Percentiles rank a stretch among this genome's conserved stretches.
Conservation (phyloP, 2,113 vertebrate species). For the Diadophis punctatus region DNA sequence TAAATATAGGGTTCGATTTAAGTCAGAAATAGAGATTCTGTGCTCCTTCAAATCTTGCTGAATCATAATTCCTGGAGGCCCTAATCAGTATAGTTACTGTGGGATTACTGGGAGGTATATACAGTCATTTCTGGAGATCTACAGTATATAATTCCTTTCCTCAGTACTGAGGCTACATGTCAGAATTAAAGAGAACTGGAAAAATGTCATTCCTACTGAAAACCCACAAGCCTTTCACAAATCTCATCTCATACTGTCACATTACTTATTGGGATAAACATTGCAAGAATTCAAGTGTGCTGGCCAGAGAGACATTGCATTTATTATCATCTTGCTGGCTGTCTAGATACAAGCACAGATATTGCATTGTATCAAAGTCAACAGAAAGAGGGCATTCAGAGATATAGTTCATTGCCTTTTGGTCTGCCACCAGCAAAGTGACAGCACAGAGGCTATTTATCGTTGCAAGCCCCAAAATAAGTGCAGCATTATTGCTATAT, state of each 20-base stretch:
- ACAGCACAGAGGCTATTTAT: slow-evolving; percentile 37
- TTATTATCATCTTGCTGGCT: slow-evolving; percentile 37
- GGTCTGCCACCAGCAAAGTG: slow-evolving; percentile 24
- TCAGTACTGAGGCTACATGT: background rate
- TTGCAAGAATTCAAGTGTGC: slow-evolving; percentile 34
- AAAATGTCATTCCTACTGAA: slow-evolving; percentile 25
- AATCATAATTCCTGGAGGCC: background rate
- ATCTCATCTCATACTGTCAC: slow-evolving; percentile 39
- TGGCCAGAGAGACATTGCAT: slow-evolving; percentile 27
- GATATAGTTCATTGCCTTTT: slow-evolving; percentile 48
- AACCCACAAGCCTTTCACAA: slow-evolving; percentile 26
- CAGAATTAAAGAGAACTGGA: slow-evolving; percentile 13
- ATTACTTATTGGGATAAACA: slow-evolving; percentile 32
- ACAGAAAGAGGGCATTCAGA: slow-evolving; percentile 50
- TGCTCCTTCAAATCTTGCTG: background rate
- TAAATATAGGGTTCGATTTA: background rate
- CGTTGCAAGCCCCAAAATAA: slow-evolving; percentile 40
- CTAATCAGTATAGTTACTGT: background rate
- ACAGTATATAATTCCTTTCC: background rate
- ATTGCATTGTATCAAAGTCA: slow-evolving; percentile 43
- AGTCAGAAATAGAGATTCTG: background rate
- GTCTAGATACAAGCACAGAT: slow-evolving; percentile 48
- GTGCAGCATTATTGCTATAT: slow-evolving; percentile 34
- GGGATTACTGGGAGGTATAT: background rate
- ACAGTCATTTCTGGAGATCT: background rate